A percentile compares a stretch with the other conserved stretches of the same genome.
phyloP scores from a whole-genome alignment of 2,113 vertebrate genomes.

The Menura novaehollandiae region DNA sequence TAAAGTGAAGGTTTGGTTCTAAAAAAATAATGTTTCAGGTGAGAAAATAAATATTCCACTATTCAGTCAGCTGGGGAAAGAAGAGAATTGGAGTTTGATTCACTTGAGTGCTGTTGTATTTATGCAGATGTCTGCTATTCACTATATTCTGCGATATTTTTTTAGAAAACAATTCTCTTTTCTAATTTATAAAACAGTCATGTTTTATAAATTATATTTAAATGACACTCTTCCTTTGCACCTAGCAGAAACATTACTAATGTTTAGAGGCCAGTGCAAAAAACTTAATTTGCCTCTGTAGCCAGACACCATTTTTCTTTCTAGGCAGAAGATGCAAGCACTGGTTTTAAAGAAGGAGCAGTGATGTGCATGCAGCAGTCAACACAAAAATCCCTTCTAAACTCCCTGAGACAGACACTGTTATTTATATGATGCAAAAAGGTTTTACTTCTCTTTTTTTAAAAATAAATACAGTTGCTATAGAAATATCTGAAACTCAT shows the following conservation, averaged over 20 bases:
- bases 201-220: background rate
- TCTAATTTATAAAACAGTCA: background rate
- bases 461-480: background rate
- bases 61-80: background rate
- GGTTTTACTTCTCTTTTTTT: background rate
- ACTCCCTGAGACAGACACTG: background rate
- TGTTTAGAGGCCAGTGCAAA: background rate
- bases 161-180: background rate
- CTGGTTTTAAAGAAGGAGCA: background rate
- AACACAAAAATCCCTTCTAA: background rate
- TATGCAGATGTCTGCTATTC: background rate
- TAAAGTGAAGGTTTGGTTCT: background rate
- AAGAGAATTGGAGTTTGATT: background rate
- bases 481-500: background rate
- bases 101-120: background rate
- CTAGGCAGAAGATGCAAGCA: background rate
- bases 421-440: background rate
- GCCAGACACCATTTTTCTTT: background rate
- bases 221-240: background rate
- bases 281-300: background rate
- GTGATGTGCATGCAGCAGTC: background rate
- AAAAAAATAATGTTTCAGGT: background rate
- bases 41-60: background rate
- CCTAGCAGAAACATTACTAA: background rate
- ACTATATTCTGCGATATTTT: background rate